phyloP scores from a whole-genome alignment of 2,888 invertebrate species.

The Limnephilus auricula region DNA sequence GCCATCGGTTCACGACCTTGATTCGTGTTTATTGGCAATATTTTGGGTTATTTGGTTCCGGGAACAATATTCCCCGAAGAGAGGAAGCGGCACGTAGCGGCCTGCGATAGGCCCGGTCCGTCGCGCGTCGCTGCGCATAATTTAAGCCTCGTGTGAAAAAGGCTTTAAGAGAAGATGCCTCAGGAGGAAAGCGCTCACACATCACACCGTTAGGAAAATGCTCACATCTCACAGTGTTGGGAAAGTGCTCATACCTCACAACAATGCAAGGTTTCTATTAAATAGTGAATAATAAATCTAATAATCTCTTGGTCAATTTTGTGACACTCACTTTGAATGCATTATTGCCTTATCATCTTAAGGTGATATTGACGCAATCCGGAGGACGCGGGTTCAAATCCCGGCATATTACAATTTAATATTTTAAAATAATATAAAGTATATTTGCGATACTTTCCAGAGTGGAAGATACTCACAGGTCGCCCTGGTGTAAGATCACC shows the following conservation, averaged over 20 bases:
- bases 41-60: neutral
- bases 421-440: too few relatives aligned
- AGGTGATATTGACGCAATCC: too few relatives aligned
- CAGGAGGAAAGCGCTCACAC: too few relatives aligned
- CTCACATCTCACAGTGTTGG: too few relatives aligned
- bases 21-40: neutral
- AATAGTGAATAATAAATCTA: neutral
- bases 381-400: too few relatives aligned
- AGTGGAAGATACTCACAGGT: too few relatives aligned
- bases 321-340: neutral
- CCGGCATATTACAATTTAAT: too few relatives aligned
- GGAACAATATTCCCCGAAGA: neutral
- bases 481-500: too few relatives aligned
- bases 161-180: neutral
- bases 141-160: neutral
- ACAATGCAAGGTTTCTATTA: neutral
- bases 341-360: neutral
- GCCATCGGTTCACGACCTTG: neutral
- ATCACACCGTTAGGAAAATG: neutral
- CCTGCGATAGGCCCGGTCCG: neutral
- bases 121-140: neutral
- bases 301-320: neutral
- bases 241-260: too few relatives aligned
- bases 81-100: slow-evolving; percentile 6
- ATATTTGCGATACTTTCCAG: too few relatives aligned